Percentiles rank a stretch among this genome's conserved stretches.
Conservation (phyloP, 2,888 invertebrate genomes). For the Antheraea assamensis region DNA sequence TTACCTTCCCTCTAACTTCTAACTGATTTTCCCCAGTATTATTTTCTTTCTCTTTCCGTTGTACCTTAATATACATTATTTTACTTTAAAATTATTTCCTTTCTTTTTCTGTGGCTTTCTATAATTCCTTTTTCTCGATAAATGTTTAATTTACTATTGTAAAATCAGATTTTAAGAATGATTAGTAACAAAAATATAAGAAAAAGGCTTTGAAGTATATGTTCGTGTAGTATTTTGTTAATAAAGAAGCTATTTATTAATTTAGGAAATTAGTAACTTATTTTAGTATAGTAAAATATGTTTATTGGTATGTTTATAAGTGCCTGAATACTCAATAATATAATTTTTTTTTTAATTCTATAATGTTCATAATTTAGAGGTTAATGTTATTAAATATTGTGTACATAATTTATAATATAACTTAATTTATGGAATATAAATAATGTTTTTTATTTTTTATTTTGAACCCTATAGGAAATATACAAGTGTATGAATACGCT, state of each 20-base stretch:
- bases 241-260: background rate
- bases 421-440: background rate
- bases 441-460: background rate
- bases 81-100: background rate
- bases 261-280: conserved; percentile 30
- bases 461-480: background rate
- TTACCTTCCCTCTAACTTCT: background rate
- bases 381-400: background rate
- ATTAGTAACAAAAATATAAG: background rate
- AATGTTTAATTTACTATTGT: background rate
- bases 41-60: background rate
- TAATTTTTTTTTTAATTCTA: background rate
- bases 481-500: background rate
- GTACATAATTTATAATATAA: background rate
- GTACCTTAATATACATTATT: no score
- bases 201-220: background rate
- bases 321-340: conserved; percentile 54
- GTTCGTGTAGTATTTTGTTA: background rate
- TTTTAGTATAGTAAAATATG: conserved; percentile 22
- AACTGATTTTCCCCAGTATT: background rate
- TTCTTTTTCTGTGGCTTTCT: background rate
- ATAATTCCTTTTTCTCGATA: background rate
- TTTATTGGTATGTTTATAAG: conserved; percentile 31
- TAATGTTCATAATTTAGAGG: background rate
- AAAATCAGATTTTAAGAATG: background rate